These are phyloP conservation scores for Murina feae DNA, from an alignment of 2,113 vertebrate genomes.

Conservation along the genomic window DNA sequence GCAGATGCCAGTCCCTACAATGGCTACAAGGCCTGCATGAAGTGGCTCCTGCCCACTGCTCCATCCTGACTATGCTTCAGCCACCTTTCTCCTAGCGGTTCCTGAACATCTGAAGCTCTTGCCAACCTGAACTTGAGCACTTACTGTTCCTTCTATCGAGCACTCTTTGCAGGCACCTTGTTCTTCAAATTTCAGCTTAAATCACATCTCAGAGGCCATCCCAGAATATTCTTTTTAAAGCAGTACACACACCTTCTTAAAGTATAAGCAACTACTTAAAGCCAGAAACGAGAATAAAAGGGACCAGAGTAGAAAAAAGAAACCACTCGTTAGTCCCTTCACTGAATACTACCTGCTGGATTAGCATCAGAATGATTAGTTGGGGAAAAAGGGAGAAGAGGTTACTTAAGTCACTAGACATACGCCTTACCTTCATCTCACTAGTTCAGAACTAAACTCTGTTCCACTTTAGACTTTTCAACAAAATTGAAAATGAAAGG, in stretches of 20 bases:
- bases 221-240: neutral
- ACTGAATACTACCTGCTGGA: neutral
- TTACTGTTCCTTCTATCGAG: neutral
- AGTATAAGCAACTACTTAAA: neutral
- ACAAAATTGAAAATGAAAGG: neutral
- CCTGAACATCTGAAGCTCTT: neutral
- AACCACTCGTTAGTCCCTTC: neutral
- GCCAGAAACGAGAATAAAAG: neutral
- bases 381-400: neutral
- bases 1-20: neutral
- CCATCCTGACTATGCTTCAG: neutral
- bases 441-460: neutral
- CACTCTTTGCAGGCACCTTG: neutral
- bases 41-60: neutral
- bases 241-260: neutral
- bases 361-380: neutral
- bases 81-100: neutral
- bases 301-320: neutral
- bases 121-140: neutral
- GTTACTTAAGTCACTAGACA: neutral
- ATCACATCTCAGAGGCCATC: neutral
- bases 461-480: neutral
- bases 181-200: conserved; percentile 3
- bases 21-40: neutral
- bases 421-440: neutral